These are phyloP conservation scores for Andrena camellia DNA, from an alignment of 2,888 invertebrate genomes.

Conservation along the genomic window DNA sequence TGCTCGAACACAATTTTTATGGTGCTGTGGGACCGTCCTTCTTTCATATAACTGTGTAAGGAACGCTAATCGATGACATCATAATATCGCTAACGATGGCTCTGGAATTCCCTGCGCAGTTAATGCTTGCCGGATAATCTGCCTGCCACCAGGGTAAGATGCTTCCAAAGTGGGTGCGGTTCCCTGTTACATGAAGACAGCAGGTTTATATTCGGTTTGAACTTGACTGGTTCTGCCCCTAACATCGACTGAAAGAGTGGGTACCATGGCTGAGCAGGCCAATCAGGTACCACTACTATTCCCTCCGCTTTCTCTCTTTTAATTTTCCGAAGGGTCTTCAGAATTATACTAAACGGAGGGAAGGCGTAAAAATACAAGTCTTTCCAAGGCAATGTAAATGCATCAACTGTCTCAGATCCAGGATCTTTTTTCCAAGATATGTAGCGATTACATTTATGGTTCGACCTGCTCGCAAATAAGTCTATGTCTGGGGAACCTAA, in stretches of 20 bases:
- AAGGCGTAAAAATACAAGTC: not conserved
- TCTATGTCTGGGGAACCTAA: constrained; percentile 25
- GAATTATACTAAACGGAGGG: not conserved
- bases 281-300: not conserved
- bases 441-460: constrained; percentile 8
- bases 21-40: too few species aligned
- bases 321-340: not conserved
- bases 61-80: too few species aligned
- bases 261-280: not conserved
- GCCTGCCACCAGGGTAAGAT: constrained; percentile 26
- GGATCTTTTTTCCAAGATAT: constrained; percentile 17
- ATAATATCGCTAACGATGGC: too few species aligned
- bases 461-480: constrained; percentile 21
- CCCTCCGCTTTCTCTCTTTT: not conserved
- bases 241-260: not conserved
- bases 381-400: constrained; percentile 55
- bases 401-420: constrained; percentile 51
- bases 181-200: constrained; percentile 6
- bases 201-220: not conserved
- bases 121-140: constrained; percentile 11
- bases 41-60: too few species aligned
- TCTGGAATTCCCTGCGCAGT: not conserved
- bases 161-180: not conserved
- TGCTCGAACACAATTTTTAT: constrained; percentile 1
- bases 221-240: not conserved